Base-by-base conservation (phyloP, 2,888 invertebrate genomes). In the Bhutanitis thaidina region DNA sequence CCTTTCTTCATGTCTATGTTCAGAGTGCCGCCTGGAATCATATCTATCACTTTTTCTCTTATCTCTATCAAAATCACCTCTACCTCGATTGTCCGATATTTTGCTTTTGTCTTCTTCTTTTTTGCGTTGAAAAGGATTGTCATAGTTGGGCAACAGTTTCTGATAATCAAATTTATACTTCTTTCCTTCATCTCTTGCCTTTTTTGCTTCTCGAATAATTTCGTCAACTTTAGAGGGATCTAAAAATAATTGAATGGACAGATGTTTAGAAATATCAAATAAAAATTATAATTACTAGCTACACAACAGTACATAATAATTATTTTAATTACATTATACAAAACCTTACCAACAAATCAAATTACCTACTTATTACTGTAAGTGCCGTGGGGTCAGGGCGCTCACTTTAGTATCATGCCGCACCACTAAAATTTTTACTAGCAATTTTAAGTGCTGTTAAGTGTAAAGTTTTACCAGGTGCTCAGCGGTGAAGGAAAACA, bases 91-190 rank as follows among this genome's bases (percentile, higher is more conserved):
- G 14, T 61, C 59, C 14, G 55, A 32, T 53, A 69, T 57, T 43
- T 59, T 61, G 25, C 58, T 55, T 41, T 50, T 64, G 4, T 59
- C 62, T 15, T 72, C 71, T 1, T 77, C 75, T 60, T 67, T 79
- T 53, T 81, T 86, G 12, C 80, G 71, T 72, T 86, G 87, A 55
- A 89, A 89, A 0, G 89, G 89, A 52, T 89, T 89, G 43, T 84
- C 85, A 46, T 89, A 89, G 38, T 78, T 78, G 0, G 89, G 89
- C 30, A 87, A 65, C 7, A 86, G 56, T 49, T 87, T 89, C 29
- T 81, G 77, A 56, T 88, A 87, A 46, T 86, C 80, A 49, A 89
- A 89, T 69, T 89, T 89, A 49, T 81, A 89, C 46, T 77, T 67
- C 59, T 62, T 85, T 0, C 89, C 89, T 55, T 85, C 87, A 1